Evolutionary conservation across 2,888 invertebrate genomes (phyloP).

Genomic region (Nomada fucata): DNA sequence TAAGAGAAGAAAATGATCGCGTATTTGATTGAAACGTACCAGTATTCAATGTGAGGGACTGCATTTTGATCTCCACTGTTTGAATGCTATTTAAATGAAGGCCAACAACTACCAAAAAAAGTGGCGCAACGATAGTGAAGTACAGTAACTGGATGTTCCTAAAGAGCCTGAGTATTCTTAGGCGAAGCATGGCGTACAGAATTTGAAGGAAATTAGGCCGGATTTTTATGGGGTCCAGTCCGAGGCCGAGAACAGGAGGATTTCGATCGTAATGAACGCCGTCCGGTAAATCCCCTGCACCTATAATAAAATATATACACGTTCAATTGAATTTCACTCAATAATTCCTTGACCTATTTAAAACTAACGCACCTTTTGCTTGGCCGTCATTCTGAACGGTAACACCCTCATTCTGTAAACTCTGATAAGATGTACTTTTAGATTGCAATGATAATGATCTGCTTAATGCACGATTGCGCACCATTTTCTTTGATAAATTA

Average conservation of each 20-base stretch:
- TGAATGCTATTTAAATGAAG: slow-evolving; percentile 88
- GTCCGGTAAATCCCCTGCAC: slow-evolving; percentile 84
- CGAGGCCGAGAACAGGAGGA: slow-evolving; percentile 86
- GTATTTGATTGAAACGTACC: slow-evolving; percentile 71
- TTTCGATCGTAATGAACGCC: slow-evolving; percentile 85
- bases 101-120: slow-evolving; percentile 89
- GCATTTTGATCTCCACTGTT: slow-evolving; percentile 87
- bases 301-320: slow-evolving; percentile 75
- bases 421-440: slow-evolving; percentile 91
- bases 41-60: slow-evolving; percentile 87
- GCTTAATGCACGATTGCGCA: slow-evolving; percentile 89
- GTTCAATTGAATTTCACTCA: background rate
- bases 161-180: slow-evolving; percentile 88
- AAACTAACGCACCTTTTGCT: slow-evolving; percentile 77
- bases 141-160: slow-evolving; percentile 90
- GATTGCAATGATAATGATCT: slow-evolving; percentile 90
- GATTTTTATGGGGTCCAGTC: slow-evolving; percentile 88
- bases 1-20: too few relatives aligned
- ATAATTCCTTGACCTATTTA: background rate
- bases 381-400: slow-evolving; percentile 80
- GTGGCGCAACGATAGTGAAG: slow-evolving; percentile 90
- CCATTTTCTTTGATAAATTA: slow-evolving; percentile 90
- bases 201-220: slow-evolving; percentile 87
- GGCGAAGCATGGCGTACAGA: slow-evolving; percentile 88
- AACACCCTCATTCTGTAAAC: slow-evolving; percentile 86